Evolutionary conservation across 2,113 vertebrate species (phyloP).

Genomic region (Lophochroa leadbeateri): DNA sequence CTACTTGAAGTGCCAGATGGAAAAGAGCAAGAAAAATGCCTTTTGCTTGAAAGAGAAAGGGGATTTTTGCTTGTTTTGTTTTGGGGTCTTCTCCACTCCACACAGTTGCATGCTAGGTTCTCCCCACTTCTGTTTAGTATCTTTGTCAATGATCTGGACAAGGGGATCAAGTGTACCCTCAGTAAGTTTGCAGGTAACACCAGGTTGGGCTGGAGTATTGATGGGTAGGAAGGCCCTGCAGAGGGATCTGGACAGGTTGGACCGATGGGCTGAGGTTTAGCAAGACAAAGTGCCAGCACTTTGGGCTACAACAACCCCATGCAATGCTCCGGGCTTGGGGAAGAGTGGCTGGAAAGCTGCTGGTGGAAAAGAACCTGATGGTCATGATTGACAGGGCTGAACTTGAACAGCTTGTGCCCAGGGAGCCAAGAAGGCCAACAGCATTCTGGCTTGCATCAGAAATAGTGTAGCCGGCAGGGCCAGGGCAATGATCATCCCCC

Average conservation of each 20-base stretch:
- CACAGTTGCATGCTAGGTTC: neutral
- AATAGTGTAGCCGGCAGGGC: neutral
- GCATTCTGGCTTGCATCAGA: neutral
- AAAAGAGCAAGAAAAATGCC: slow-evolving; percentile 44
- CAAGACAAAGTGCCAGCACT: accelerated
- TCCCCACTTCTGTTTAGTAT: neutral
- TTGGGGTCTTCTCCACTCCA: neutral
- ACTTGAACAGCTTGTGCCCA: neutral
- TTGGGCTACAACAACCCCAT: neutral
- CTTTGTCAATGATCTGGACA: neutral
- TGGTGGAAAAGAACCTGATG: neutral
- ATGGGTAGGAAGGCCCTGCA: neutral
- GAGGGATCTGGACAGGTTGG: neutral
- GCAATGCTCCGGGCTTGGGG: neutral
- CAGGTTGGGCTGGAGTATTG: neutral
- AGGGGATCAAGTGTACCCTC: neutral
- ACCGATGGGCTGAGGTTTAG: accelerated
- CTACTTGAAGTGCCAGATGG: slow-evolving; percentile 58
- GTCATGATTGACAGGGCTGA: neutral
- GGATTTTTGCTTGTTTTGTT: neutral
- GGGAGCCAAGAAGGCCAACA: neutral
- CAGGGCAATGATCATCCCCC: neutral
- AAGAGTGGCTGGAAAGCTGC: neutral
- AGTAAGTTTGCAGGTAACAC: neutral
- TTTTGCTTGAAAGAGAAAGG: slow-evolving; percentile 6